Evolutionary conservation across 2,888 invertebrate genomes (phyloP), one percentile per base, ranked within the genome.

Genomic region (Biston betularia): DNA sequence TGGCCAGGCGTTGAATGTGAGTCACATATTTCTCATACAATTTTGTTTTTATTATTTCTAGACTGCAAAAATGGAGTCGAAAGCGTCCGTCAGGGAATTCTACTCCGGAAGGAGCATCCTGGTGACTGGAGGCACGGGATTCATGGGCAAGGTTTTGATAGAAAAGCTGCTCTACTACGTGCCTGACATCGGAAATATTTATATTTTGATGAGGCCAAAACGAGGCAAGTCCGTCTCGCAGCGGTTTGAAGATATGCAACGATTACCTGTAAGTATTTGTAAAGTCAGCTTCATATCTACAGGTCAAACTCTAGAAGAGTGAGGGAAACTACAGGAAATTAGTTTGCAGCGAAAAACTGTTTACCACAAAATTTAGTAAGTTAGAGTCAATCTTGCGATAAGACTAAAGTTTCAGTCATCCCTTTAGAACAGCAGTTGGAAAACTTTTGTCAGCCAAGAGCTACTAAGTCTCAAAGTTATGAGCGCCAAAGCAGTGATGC

Each of bases 101-200:
- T 96, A 95, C 87, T 93, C 89, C 71, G 95, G 91, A 38, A 93
- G 94, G 75, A 94, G 86, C 53, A 78, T 96, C 57, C 93, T 96
- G 44, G 89, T 96, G 15, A 96, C 95, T 0, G 96, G 96, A 0
- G 95, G 95, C 0, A 94, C 95, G 0, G 96, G 96, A 0, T 95
- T 95, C 72, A 95, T 96, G 95, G 96, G 95, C 15, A 94, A 94
- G 78, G 94, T 94, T 9, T 87, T 96, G 14, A 79, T 96, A 45
- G 96, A 96, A 82, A 96, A 96, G 78, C 82, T 96, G 5, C 89
- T 96, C 4, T 95, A 95, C 79, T 88, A 94, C 4, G 91, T 96
- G 64, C 94, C 95, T 5, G 95, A 95, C 0, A 81, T 96, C 24
- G 94, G 95, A 44, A 93, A 93, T 72, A 88, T 96, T 50, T 96